Evolutionary conservation across 2,888 invertebrate species (phyloP).

Genomic region (Archips crataeganus): DNA sequence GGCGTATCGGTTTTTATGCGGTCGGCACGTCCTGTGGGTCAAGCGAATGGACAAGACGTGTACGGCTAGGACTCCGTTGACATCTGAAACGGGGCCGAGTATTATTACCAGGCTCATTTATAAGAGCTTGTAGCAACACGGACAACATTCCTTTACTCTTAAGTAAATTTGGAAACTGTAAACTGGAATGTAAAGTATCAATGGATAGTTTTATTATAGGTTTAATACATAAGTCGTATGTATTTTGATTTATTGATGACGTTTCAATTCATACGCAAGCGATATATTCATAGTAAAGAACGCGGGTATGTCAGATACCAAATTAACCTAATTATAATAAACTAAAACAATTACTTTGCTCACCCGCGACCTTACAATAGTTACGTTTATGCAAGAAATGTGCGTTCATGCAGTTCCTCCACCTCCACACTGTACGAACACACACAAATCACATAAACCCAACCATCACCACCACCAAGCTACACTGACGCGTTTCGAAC

Average conservation of each 20-base stretch:
- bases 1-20: slow-evolving; percentile 27
- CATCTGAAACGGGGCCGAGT: slow-evolving; percentile 8
- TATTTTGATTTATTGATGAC: neutral
- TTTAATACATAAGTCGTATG: neutral
- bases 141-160: neutral
- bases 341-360: too few species aligned
- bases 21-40: slow-evolving; percentile 33
- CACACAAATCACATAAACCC: too few species aligned
- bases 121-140: neutral
- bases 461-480: too few species aligned
- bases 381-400: too few species aligned
- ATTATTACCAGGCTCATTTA: neutral
- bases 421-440: too few species aligned
- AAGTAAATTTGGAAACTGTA: too few species aligned
- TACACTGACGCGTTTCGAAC: too few species aligned
- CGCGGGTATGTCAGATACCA: neutral
- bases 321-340: slow-evolving; percentile 20
- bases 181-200: neutral
- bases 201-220: neutral
- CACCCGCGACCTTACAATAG: too few species aligned
- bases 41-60: slow-evolving; percentile 17
- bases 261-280: too few species aligned
- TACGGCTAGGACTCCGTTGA: slow-evolving; percentile 26
- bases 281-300: neutral
- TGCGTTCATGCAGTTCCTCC: too few species aligned